Evolutionary conservation across 2,888 invertebrate species (phyloP).

Genomic region (Diarsia rubi): DNA sequence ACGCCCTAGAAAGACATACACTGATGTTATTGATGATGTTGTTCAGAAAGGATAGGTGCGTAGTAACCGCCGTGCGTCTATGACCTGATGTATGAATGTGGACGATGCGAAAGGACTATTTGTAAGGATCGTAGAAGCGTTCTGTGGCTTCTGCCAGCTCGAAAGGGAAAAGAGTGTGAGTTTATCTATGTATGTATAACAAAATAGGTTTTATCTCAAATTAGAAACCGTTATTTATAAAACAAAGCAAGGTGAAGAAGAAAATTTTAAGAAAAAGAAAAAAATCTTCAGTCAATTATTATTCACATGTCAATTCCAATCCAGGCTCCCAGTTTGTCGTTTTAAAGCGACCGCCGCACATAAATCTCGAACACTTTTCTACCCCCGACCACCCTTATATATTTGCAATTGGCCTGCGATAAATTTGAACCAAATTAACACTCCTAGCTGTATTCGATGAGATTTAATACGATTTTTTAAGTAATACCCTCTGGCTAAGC

Average conservation of each 20-base stretch:
- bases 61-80: too few species aligned
- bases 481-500: slow-evolving; percentile 42
- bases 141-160: too few species aligned
- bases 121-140: too few species aligned
- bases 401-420: slow-evolving; percentile 80
- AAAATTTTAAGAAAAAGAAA: neutral
- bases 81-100: too few species aligned
- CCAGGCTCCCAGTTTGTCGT: slow-evolving; percentile 48
- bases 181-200: too few species aligned
- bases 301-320: slow-evolving; percentile 8
- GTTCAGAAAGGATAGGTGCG: too few species aligned
- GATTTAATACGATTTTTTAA: slow-evolving; percentile 71
- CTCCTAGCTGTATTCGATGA: slow-evolving; percentile 71
- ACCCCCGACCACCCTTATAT: slow-evolving; percentile 75
- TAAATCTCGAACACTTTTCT: slow-evolving; percentile 80
- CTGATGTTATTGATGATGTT: too few species aligned
- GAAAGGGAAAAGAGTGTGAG: too few species aligned
- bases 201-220: too few species aligned
- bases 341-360: slow-evolving; percentile 70
- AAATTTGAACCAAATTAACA: slow-evolving; percentile 81
- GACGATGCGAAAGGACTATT: too few species aligned
- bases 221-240: neutral
- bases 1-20: too few species aligned
- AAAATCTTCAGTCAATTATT: neutral
- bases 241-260: neutral